phyloP scores from a whole-genome alignment of 2,888 invertebrate genomes.

The Amblyjoppa proteus region DNA sequence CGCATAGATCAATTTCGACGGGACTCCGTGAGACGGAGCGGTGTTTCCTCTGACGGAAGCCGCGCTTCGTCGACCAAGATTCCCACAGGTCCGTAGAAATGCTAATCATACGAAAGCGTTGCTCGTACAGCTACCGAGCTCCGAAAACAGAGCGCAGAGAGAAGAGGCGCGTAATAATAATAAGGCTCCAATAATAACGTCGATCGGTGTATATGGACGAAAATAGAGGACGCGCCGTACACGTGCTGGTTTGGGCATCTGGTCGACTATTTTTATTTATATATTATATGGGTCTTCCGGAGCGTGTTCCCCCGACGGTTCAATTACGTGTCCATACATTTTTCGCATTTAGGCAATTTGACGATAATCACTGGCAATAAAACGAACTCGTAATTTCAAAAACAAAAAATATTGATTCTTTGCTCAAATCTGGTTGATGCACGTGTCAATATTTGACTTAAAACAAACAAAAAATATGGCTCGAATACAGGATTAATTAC shows the following conservation, averaged over 20 bases:
- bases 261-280: not conserved
- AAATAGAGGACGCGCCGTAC: not conserved
- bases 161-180: constrained; percentile 2
- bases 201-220: not conserved
- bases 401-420: too few species aligned
- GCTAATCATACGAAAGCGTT: constrained; percentile 32
- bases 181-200: constrained; percentile 8
- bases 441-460: too few species aligned
- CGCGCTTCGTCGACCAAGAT: not conserved
- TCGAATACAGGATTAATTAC: too few species aligned
- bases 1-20: not conserved
- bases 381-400: too few species aligned
- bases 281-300: not conserved
- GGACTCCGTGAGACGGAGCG: not conserved
- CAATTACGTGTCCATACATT: constrained; percentile 26
- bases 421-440: too few species aligned
- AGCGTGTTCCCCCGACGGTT: constrained; percentile 18
- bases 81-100: constrained; percentile 7
- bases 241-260: not conserved
- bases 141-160: constrained; percentile 1
- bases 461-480: too few species aligned
- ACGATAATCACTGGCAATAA: not conserved
- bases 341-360: constrained; percentile 30
- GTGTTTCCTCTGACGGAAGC: not conserved
- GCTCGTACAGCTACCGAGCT: not conserved